Conservation (phyloP, 2,797 vertebrate genomes). For the Varecia variegata region DNA sequence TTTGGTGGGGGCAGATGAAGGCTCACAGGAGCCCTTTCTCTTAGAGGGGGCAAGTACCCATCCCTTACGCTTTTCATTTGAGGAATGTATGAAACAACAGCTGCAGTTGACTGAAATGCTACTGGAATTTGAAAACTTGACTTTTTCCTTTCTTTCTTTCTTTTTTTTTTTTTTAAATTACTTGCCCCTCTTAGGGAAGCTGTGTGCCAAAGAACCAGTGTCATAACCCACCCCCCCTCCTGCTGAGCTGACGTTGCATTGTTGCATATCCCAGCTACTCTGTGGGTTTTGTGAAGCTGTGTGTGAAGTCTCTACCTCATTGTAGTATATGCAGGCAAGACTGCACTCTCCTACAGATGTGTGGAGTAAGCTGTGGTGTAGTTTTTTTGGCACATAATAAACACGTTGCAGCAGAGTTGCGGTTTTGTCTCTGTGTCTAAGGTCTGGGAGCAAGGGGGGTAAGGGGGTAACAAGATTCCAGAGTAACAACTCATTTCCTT, state of each 20-base stretch:
- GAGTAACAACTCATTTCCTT: not conserved
- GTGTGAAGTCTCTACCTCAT: slow-evolving; percentile 99
- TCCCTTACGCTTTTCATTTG: slow-evolving; percentile 61
- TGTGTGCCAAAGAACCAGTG: slow-evolving; percentile 97
- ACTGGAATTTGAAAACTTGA: slow-evolving; percentile 89
- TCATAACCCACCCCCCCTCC: slow-evolving; percentile 85
- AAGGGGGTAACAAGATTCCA: not conserved
- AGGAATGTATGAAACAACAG: slow-evolving; percentile 82
- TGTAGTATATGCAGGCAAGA: slow-evolving; percentile 98
- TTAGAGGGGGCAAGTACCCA: slow-evolving; percentile 81
- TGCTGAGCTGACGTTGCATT: slow-evolving; percentile 93
- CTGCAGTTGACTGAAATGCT: slow-evolving; percentile 89
- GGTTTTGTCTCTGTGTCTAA: slow-evolving; percentile 2
- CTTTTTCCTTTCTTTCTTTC: slow-evolving; percentile 81
- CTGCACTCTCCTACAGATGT: slow-evolving; percentile 94
- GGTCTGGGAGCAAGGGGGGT: not conserved
- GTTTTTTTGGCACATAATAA: slow-evolving; percentile 97
- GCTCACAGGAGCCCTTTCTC: slow-evolving; percentile 86
- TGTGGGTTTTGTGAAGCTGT: slow-evolving; percentile 92
- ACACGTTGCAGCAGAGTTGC: slow-evolving; percentile 97
- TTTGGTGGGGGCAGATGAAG: slow-evolving; percentile 84
- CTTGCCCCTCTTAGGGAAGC: slow-evolving; percentile 90
- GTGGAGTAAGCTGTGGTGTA: slow-evolving; percentile 95
- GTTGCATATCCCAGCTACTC: slow-evolving; percentile 95
- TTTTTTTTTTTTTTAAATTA: slow-evolving; percentile 47